Percentiles rank a stretch among this genome's conserved stretches.
Evolutionary conservation across 2,797 vertebrate species (phyloP).

Genomic region (Poeciliopsis infans): DNA sequence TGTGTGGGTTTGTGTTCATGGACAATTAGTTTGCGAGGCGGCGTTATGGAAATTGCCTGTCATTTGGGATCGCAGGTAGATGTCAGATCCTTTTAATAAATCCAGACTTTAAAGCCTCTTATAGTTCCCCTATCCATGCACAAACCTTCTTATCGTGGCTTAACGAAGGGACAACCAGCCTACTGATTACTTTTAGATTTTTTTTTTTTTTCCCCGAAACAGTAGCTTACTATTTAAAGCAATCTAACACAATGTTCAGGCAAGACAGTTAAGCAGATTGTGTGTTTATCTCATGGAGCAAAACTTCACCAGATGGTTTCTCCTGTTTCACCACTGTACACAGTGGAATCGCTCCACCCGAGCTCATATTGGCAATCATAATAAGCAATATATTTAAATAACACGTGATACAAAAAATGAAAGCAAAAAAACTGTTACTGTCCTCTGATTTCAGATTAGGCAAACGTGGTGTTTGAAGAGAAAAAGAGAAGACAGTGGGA

Average conservation of each 20-base stretch:
- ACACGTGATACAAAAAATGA: not conserved
- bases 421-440: not conserved
- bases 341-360: not conserved
- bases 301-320: constrained; percentile 44
- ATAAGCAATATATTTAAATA: not conserved
- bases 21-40: constrained; percentile 51
- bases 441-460: not conserved
- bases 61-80: constrained; percentile 81
- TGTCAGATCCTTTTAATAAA: constrained; percentile 81
- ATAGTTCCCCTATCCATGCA: constrained; percentile 60
- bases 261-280: constrained; percentile 53
- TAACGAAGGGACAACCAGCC: constrained; percentile 73
- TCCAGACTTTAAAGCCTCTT: constrained; percentile 79
- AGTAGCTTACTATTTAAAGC: constrained; percentile 81
- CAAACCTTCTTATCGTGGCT: constrained; percentile 76
- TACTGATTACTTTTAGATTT: constrained; percentile 82
- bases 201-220: constrained; percentile 70
- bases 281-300: constrained; percentile 45
- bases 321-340: constrained; percentile 24
- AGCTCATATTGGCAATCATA: not conserved
- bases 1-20: constrained; percentile 28
- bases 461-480: too few species aligned
- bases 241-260: constrained; percentile 68
- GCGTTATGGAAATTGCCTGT: constrained; percentile 65
- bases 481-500: too few species aligned